Conservation (phyloP, 1,140 invertebrate genomes). For the Asbolus verrucosus region DNA sequence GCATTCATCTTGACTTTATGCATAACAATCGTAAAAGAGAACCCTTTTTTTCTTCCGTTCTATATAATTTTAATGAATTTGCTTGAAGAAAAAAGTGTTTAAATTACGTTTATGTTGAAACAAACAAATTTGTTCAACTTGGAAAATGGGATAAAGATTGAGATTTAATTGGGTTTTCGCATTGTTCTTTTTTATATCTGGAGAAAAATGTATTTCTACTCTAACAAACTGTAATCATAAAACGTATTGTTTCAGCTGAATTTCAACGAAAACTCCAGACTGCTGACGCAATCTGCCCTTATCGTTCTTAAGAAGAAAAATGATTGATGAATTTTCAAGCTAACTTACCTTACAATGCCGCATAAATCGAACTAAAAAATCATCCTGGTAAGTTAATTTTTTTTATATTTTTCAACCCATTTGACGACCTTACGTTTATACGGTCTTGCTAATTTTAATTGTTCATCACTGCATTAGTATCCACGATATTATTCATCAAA, state of each 20-base stretch:
- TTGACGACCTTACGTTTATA: background rate
- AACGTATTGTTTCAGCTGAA: slow-evolving; percentile 24
- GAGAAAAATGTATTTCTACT: background rate
- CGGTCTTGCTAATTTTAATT: too few species aligned
- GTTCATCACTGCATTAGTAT: too few species aligned
- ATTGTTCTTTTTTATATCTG: background rate
- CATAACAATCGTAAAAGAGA: background rate
- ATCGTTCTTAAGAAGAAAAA: slow-evolving; percentile 9
- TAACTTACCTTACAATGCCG: background rate
- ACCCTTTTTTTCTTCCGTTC: background rate
- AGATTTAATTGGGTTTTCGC: background rate
- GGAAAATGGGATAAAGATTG: background rate
- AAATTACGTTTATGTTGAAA: background rate
- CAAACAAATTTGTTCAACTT: background rate
- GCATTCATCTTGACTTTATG: slow-evolving; percentile 2
- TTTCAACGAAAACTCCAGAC: background rate
- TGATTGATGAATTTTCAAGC: slow-evolving; percentile 8
- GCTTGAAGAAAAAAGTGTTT: background rate
- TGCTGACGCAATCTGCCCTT: background rate
- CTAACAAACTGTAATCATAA: background rate
- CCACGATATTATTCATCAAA: background rate
- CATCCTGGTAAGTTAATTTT: background rate
- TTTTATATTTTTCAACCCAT: background rate
- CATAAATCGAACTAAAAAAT: slow-evolving; percentile 12
- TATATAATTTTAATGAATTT: background rate